Evolutionary conservation across 2,888 invertebrate species (phyloP), one percentile per base, ranked within the genome.

Genomic region (Syritta pipiens): DNA sequence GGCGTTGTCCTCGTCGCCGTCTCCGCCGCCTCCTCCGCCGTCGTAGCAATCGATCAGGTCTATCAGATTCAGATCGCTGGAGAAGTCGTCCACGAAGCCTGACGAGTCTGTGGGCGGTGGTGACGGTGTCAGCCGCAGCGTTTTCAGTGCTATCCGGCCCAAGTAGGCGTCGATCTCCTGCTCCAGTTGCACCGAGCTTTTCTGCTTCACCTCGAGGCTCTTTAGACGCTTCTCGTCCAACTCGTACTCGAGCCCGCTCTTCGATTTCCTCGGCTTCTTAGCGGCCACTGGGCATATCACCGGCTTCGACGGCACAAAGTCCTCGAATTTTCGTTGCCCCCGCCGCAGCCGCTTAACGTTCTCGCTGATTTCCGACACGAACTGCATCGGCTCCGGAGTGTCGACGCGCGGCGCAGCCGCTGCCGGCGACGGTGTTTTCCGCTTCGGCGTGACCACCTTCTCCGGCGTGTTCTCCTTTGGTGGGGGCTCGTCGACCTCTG

Each of bases 291-390:
- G 53, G 14, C 46, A 51, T 6, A 51, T 24, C 4, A 12, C 10
- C 1, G 49, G 22, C 19, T 60, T 14, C 28, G 79, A 22, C 24
- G 82, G 69, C n/a, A 84, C 81, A 26, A 84, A 83, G 51, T 84
- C 84, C 55, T 87, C 86, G 57, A 86, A 86, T 62, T 88, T 88
- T 24, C 86, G 86, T 24, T 87, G 86, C 0, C 88, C 88, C 12
- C 88, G 86, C 1, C 88, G 84, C 83, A 88, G 84, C 0, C 88
- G 84, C 26, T 88, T 88, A 0, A 88, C 88, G 69, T 86, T 88
- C 77, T 88, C 88, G 28, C 88, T 88, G 4, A 88, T 88, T 68
- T 88, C 88, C 4, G 88, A 87, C 20, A 87, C 86, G 68, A 88
- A 88, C 2, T 87, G 86, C 22, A 87, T 48, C 37, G 87, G 69